phyloP scores from a whole-genome alignment of 2,888 invertebrate species.

The Acanthoscelides obtectus region DNA sequence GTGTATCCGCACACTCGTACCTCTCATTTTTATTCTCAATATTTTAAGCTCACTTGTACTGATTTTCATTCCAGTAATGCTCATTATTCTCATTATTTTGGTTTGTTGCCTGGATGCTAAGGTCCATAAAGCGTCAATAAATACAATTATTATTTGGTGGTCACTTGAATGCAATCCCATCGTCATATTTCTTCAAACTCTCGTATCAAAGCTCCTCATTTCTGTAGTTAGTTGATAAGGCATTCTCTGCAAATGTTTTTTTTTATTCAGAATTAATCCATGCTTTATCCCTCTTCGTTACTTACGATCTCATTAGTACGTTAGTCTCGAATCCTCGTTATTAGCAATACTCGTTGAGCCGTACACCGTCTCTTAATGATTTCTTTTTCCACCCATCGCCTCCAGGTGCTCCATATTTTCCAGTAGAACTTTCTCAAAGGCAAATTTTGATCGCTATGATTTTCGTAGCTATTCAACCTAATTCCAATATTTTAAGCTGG shows the following conservation, averaged over 20 bases:
- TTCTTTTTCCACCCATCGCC: neutral
- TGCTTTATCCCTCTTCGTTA: neutral
- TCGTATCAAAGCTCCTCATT: neutral
- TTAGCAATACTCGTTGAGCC: neutral
- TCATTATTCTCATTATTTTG: too few species aligned
- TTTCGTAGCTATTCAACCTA: neutral
- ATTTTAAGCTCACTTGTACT: too few species aligned
- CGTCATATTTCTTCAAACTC: too few species aligned
- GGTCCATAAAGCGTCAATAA: too few species aligned
- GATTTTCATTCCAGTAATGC: too few species aligned
- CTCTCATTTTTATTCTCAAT: too few species aligned
- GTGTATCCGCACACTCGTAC: too few species aligned
- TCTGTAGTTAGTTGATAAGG: neutral
- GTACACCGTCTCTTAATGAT: neutral
- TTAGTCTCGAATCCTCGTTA: neutral
- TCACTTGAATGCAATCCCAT: too few species aligned
- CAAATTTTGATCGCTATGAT: neutral
- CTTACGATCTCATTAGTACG: neutral
- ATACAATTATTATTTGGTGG: too few species aligned
- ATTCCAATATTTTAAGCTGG: neutral
- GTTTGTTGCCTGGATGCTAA: too few species aligned
- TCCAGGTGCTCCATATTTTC: neutral
- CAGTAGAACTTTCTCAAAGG: neutral
- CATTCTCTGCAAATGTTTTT: neutral
- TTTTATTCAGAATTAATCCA: neutral